Evolutionary conservation across 2,888 invertebrate species (phyloP).

Genomic region (Erebia palarica): DNA sequence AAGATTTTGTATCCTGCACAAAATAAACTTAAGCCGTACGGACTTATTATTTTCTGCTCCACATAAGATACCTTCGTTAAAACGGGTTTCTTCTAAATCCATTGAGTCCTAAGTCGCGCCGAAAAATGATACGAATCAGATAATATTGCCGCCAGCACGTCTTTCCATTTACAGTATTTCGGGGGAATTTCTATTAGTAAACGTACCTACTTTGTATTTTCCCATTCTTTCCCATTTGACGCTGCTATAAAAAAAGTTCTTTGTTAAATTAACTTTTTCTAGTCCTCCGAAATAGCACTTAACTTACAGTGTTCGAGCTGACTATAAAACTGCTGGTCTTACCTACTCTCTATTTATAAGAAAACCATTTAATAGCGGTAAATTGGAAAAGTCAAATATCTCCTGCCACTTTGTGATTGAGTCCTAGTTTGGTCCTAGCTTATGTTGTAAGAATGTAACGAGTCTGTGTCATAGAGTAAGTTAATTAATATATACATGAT

Average conservation of each 20-base stretch:
- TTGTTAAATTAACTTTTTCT: conserved; percentile 70
- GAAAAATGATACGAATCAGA: conserved; percentile 74
- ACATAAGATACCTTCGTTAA: conserved; percentile 48
- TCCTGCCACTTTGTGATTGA: conserved; percentile 1
- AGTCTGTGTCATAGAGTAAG: no score
- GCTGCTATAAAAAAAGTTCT: conserved; percentile 70
- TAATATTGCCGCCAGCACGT: conserved; percentile 69
- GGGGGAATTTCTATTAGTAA: conserved; percentile 76
- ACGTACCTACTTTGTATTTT: conserved; percentile 64
- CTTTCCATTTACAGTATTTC: conserved; percentile 74
- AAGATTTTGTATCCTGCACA: conserved; percentile 36
- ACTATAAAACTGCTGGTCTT: conserved; percentile 62
- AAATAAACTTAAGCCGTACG: conserved; percentile 41
- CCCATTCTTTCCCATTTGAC: conserved; percentile 64
- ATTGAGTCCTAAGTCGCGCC: conserved; percentile 60
- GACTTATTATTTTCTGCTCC: conserved; percentile 42
- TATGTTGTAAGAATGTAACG: no score
- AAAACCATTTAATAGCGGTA: not conserved
- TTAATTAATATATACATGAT: no score
- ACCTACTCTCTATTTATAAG: conserved; percentile 56
- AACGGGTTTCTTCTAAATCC: conserved; percentile 65
- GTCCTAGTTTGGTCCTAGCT: not conserved
- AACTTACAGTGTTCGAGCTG: conserved; percentile 63
- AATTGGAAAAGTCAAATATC: conserved; percentile 12
- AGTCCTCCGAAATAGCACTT: conserved; percentile 63